These are phyloP conservation scores for Lumbricus terrestris DNA, from an alignment of 2,888 invertebrate genomes.

Conservation along the genomic window DNA sequence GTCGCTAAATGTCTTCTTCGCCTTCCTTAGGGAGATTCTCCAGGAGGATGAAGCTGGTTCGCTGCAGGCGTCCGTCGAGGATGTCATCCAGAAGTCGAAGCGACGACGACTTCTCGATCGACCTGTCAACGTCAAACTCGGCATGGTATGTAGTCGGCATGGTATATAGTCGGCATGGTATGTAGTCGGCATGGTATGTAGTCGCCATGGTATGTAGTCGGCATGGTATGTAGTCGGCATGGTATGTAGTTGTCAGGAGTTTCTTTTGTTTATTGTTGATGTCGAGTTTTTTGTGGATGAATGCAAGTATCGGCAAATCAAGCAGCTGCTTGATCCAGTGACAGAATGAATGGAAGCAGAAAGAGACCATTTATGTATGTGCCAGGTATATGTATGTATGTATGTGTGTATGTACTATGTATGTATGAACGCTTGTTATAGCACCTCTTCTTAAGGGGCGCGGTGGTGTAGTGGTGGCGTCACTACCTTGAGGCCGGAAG, in stretches of 20 bases:
- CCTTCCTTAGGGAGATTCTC: conserved; percentile 72
- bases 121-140: conserved; percentile 75
- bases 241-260: conserved; percentile 50
- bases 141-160: conserved; percentile 68
- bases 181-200: conserved; percentile 78
- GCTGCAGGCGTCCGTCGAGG: conserved; percentile 84
- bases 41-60: conserved; percentile 93
- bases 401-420: too few species aligned
- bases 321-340: not conserved
- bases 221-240: conserved; percentile 88
- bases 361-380: too few species aligned
- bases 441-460: too few species aligned
- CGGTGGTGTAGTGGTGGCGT: too few species aligned
- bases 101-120: conserved; percentile 63
- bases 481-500: too few species aligned
- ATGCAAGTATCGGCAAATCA: not conserved
- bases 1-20: not conserved
- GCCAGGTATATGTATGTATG: too few species aligned
- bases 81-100: conserved; percentile 86
- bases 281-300: not conserved
- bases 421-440: too few species aligned
- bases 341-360: not conserved
- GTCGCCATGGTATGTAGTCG: conserved; percentile 86
- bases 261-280: not conserved
- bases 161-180: conserved; percentile 88